Evolutionary conservation across 2,797 vertebrate species (phyloP), one percentile per base, ranked within the genome.

Genomic region (Hypotaenidia okinawae): DNA sequence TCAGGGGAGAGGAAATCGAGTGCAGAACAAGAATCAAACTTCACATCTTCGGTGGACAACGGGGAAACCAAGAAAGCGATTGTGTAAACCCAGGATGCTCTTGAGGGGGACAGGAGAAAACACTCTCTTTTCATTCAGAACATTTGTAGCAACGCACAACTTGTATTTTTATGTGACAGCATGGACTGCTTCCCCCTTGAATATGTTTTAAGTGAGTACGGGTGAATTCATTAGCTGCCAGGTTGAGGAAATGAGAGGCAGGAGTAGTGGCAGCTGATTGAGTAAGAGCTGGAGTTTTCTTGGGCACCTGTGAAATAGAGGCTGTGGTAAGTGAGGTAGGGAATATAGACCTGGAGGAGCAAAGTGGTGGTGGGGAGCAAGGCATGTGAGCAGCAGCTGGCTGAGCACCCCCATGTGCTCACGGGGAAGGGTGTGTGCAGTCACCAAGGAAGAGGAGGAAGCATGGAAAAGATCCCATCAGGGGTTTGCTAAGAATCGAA

Each of bases 1-100:
- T 8, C 74, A 0, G 43, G 6, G 2, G 89, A 95, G 11, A 86
- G 63, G 11, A 97, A 96, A 54, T 58, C 62, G 0, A 95, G 63
- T 2, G 35, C 73, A 24, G 90, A 73, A 39, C 82, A 97, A 24
- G 94, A 96, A 22, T 84, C 88, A 16, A 90, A 94, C n/a, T 83
- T 94, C 21, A 67, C 95, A 2, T 83, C 83, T 84, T 69, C 92
- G 0, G 57, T 64, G 79, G 88, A 95, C 69, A 97, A 84, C 3
- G 52, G 54, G 4, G 51, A 95, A 52, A 62, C 59, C 49, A 84
- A 95, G 77, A 95, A 73, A 28, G 84, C 25, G 28, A 47, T 89
- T 33, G 78, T 94, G 27, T 93, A 90, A 89, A 39, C 9, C 47
- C 49, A 32, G 57, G 19, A 30, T 43, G 41, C 25, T 80, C 39